phyloP scores from a whole-genome alignment of 2,113 vertebrate genomes.

The Lucifuga dentata region DNA sequence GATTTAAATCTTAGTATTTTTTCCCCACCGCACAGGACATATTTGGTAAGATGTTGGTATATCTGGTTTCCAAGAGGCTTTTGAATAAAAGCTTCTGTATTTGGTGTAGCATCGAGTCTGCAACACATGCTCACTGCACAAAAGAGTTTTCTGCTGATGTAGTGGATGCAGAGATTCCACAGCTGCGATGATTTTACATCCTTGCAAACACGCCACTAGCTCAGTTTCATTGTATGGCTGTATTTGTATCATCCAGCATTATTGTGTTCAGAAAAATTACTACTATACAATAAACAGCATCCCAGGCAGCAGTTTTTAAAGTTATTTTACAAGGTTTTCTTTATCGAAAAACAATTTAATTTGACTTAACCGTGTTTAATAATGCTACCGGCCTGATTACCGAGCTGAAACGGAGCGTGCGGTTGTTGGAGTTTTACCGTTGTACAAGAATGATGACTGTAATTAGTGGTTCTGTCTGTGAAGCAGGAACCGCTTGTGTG shows the following conservation, averaged over 20 bases:
- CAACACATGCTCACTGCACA: not conserved
- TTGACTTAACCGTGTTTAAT: too few relatives aligned
- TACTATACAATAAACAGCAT: too few relatives aligned
- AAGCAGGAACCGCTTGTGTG: not conserved
- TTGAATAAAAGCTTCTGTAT: not conserved
- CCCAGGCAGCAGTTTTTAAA: too few relatives aligned
- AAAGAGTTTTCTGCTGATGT: not conserved
- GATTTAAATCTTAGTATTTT: too few relatives aligned
- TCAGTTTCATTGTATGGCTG: not conserved
- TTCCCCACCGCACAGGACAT: too few relatives aligned
- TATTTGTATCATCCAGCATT: not conserved
- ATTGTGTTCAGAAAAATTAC: not conserved
- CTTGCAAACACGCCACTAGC: not conserved
- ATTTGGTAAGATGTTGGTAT: too few relatives aligned
- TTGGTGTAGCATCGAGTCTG: not conserved
- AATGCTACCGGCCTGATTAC: too few relatives aligned
- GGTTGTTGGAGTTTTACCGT: too few relatives aligned
- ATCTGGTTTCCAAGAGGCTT: too few relatives aligned
- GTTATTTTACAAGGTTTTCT: not conserved
- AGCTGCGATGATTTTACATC: not conserved
- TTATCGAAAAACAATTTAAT: not conserved
- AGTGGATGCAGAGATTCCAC: conserved; percentile 1
- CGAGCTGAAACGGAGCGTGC: not conserved
- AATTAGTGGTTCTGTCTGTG: not conserved
- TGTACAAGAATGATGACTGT: not conserved